These are phyloP conservation scores for Fulica atra DNA, from an alignment of 2,113 vertebrate species.

Conservation along the genomic window DNA sequence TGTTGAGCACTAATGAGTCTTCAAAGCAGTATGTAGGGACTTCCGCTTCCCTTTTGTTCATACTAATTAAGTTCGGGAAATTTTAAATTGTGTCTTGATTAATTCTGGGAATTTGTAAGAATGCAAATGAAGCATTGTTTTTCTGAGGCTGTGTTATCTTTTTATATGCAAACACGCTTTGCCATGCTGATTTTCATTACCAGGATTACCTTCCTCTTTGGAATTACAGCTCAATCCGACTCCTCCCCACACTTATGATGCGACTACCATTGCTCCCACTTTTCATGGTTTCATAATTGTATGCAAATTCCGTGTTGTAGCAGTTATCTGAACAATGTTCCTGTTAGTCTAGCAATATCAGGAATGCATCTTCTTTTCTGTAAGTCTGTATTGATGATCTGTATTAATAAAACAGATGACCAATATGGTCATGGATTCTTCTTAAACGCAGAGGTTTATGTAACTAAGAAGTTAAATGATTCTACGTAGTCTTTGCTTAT, in stretches of 20 bases:
- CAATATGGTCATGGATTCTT: accelerated
- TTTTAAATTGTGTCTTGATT: constrained; percentile 25
- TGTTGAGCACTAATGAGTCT: constrained; percentile 23
- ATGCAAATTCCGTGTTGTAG: neutral
- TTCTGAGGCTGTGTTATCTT: constrained; percentile 22
- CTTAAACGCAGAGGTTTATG: neutral
- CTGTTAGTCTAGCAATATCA: neutral
- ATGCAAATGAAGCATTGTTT: constrained; percentile 41
- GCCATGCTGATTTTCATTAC: neutral
- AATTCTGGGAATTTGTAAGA: constrained; percentile 27
- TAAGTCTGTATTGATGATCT: neutral
- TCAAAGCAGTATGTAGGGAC: constrained; percentile 17
- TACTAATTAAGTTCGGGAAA: constrained; percentile 47
- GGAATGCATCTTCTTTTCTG: neutral
- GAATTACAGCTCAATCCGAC: neutral
- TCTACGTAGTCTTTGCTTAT: neutral
- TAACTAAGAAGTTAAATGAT: neutral
- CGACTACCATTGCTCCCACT: neutral
- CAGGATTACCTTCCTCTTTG: neutral
- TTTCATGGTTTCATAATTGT: neutral
- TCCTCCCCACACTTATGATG: neutral
- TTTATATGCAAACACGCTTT: constrained; percentile 28
- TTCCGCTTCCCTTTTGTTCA: constrained; percentile 45
- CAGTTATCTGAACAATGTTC: neutral
- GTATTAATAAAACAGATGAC: neutral